phyloP scores from a whole-genome alignment of 2,113 vertebrate genomes.

The Centropus unirufus region DNA sequence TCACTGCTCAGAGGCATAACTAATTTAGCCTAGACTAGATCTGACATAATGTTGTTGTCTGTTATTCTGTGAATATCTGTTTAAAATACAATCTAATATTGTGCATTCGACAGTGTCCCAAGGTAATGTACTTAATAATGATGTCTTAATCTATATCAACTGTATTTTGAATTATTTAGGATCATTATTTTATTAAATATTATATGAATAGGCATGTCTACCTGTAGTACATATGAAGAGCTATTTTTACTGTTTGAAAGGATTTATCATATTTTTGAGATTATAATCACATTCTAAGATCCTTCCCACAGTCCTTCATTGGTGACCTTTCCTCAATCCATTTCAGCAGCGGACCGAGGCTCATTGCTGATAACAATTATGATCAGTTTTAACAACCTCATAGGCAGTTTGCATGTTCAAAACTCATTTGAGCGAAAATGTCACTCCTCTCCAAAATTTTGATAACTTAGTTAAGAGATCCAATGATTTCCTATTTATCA shows the following conservation, averaged over 20 bases:
- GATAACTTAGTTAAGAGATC: background rate
- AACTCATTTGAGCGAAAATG: background rate
- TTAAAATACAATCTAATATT: background rate
- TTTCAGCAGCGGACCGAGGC: background rate
- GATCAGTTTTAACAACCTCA: background rate
- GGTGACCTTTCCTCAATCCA: background rate
- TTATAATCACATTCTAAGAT: background rate
- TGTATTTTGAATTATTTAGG: background rate
- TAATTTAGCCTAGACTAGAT: background rate
- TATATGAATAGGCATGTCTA: background rate
- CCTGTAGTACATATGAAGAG: background rate
- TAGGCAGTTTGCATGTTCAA: background rate
- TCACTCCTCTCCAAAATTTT: background rate
- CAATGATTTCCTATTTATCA: background rate
- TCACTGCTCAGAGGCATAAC: background rate
- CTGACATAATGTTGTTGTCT: background rate
- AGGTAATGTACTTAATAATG: background rate
- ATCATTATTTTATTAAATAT: background rate
- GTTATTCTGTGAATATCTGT: background rate
- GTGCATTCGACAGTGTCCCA: background rate
- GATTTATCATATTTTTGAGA: background rate
- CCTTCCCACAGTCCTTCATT: background rate
- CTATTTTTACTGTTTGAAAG: background rate
- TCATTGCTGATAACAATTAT: background rate
- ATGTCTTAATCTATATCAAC: background rate